Evolutionary conservation across 2,113 vertebrate genomes (phyloP).

Genomic region (Naja naja): DNA sequence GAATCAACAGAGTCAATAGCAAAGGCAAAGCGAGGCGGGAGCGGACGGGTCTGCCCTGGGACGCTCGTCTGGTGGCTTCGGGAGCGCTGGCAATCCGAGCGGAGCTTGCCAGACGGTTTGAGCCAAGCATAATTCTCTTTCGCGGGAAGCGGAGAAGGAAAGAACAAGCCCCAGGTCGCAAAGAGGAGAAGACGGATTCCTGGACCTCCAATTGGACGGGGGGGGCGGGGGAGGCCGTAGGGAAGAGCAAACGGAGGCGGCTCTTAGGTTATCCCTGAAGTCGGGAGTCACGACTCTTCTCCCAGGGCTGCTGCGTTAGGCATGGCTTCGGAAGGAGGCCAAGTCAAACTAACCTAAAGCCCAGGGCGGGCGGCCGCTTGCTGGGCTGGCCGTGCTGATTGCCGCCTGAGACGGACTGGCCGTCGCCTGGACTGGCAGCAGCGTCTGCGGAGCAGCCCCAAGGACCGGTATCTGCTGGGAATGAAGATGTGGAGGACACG

Average conservation of each 20-base stretch:
- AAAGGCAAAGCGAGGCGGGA: slow-evolving; percentile 79
- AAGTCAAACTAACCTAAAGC: background rate
- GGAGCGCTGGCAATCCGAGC: slow-evolving; percentile 58
- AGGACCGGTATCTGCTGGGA: slow-evolving; percentile 20
- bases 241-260: background rate
- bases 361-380: background rate
- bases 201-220: background rate
- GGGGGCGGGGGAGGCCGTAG: background rate
- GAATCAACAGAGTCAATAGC: slow-evolving; percentile 82
- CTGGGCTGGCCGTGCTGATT: background rate
- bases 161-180: background rate
- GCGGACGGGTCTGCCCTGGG: slow-evolving; percentile 58
- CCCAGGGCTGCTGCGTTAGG: background rate
- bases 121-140: slow-evolving; percentile 72
- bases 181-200: background rate
- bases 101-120: slow-evolving; percentile 69
- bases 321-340: background rate
- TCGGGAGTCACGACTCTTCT: background rate
- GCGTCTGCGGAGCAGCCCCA: slow-evolving; percentile 1
- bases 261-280: background rate
- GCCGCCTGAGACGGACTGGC: background rate
- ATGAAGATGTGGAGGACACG: slow-evolving; percentile 39
- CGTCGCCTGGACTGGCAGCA: slow-evolving; percentile 6
- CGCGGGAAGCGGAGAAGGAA: background rate
- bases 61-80: slow-evolving; percentile 67